Evolutionary conservation across 2,797 vertebrate species (phyloP).

Genomic region (Silurus lanzhouensis): DNA sequence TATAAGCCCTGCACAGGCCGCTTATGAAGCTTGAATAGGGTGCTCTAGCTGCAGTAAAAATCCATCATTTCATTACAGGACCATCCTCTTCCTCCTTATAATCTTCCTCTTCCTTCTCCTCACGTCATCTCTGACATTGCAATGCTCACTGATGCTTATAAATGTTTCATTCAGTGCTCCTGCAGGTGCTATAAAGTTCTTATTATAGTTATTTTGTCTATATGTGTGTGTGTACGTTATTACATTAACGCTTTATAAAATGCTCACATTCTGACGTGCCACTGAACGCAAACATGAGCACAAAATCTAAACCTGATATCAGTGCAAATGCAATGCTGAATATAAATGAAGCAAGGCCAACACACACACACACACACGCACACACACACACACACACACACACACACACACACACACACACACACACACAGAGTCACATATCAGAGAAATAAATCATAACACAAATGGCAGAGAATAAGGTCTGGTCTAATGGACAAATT

Average conservation of each 20-base stretch:
- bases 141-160: neutral
- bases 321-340: neutral
- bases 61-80: neutral
- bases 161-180: neutral
- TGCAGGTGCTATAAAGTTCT: too few relatives aligned
- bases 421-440: neutral
- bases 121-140: neutral
- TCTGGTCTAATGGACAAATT: conserved; percentile 21
- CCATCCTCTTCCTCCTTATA: neutral
- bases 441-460: neutral
- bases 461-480: neutral
- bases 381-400: neutral
- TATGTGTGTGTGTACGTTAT: neutral
- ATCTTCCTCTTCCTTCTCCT: too few relatives aligned
- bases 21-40: neutral
- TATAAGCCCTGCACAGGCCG: neutral
- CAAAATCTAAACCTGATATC: neutral
- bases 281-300: neutral
- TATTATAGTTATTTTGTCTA: too few relatives aligned
- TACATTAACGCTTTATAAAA: neutral
- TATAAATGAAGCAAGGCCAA: neutral
- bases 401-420: neutral
- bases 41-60: neutral
- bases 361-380: neutral
- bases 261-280: neutral